These are phyloP conservation scores for Vanessa tameamea DNA, from an alignment of 1,140 invertebrate genomes.

Conservation along the genomic window DNA sequence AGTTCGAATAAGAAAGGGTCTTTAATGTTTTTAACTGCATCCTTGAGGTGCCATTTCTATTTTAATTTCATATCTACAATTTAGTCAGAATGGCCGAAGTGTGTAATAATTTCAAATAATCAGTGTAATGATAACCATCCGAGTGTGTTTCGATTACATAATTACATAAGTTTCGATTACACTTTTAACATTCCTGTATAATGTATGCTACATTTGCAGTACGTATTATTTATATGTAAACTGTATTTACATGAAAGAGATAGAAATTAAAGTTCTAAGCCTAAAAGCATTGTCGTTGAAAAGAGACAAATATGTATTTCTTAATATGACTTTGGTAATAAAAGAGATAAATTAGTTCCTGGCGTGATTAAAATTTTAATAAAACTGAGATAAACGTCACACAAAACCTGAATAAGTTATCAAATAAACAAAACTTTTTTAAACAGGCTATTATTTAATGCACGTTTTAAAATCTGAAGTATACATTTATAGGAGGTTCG, in stretches of 20 bases:
- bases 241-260: not conserved
- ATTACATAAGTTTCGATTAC: constrained; percentile 23
- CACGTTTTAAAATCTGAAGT: too few species aligned
- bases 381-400: not conserved
- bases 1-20: too few species aligned
- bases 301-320: too few species aligned
- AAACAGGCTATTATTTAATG: too few species aligned
- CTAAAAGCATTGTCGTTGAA: too few species aligned
- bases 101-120: constrained; percentile 30
- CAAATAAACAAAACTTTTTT: too few species aligned
- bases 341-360: too few species aligned
- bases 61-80: not conserved
- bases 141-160: constrained; percentile 30
- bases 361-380: too few species aligned
- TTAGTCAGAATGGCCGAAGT: constrained; percentile 7
- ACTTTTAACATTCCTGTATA: not conserved
- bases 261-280: not conserved
- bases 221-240: too few species aligned
- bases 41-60: not conserved
- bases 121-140: constrained; percentile 29
- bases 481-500: too few species aligned
- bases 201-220: too few species aligned
- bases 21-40: not conserved
- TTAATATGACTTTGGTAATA: too few species aligned
- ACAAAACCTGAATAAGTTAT: not conserved